Percentiles rank a stretch among this genome's conserved stretches.
Evolutionary conservation across 2,888 invertebrate genomes (phyloP).

Genomic region (Sussaba pulchella): DNA sequence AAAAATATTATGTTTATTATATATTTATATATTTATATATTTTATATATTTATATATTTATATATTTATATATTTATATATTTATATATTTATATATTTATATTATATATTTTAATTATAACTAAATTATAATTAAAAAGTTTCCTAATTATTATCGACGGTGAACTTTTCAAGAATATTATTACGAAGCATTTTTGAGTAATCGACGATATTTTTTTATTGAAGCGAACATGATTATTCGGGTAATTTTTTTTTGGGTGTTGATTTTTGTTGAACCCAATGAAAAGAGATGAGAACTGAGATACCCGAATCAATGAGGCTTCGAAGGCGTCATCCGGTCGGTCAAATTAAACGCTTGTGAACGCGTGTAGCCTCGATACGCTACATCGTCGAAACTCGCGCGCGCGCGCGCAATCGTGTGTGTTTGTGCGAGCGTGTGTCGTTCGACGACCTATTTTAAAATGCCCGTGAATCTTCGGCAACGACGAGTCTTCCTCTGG

Average conservation of each 20-base stretch:
- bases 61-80: no score
- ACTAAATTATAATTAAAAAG: no score
- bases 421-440: conserved; percentile 5
- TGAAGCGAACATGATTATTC: no score
- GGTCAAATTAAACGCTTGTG: conserved; percentile 46
- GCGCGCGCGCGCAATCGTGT: not conserved
- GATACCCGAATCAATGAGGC: conserved; percentile 46
- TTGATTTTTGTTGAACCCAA: conserved; percentile 22
- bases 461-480: conserved; percentile 40
- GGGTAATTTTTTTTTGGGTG: not conserved
- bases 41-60: no score
- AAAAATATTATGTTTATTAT: no score
- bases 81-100: no score
- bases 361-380: conserved; percentile 41
- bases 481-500: conserved; percentile 47
- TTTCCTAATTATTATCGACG: no score
- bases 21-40: no score
- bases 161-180: no score
- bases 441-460: conserved; percentile 57
- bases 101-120: no score
- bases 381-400: conserved; percentile 19
- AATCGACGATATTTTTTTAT: no score
- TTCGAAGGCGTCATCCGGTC: conserved; percentile 50
- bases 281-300: conserved; percentile 34
- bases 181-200: no score